Conservation (phyloP, 2,888 invertebrate species). For the Notodonta ziczac region DNA sequence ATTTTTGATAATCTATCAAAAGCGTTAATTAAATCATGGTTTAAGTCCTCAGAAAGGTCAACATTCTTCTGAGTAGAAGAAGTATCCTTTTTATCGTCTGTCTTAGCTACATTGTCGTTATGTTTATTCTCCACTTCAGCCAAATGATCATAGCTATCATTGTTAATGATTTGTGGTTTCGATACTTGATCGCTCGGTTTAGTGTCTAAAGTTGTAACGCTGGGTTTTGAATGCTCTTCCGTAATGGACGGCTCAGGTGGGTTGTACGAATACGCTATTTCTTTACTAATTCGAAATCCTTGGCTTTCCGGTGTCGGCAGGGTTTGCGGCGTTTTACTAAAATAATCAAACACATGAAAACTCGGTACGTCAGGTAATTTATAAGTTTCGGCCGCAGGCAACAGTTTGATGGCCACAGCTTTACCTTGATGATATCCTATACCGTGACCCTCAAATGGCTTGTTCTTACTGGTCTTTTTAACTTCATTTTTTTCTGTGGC, state of each 20-base stretch:
- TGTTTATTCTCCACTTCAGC: conserved; percentile 8
- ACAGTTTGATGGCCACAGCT: conserved; percentile 74
- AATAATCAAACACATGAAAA: conserved; percentile 73
- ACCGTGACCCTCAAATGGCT: conserved; percentile 76
- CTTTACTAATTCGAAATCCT: conserved; percentile 59
- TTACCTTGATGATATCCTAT: conserved; percentile 81
- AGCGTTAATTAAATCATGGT: conserved; percentile 44
- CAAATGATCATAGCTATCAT: conserved; percentile 1
- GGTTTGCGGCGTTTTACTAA: conserved; percentile 74
- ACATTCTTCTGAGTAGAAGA: not conserved
- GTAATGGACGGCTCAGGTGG: conserved; percentile 25
- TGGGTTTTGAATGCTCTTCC: conserved; percentile 25
- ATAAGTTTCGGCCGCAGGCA: conserved; percentile 65
- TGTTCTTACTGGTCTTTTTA: conserved; percentile 57
- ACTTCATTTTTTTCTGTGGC: conserved; percentile 35
- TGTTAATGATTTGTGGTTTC: not conserved
- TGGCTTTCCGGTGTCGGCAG: conserved; percentile 61
- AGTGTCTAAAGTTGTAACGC: conserved; percentile 4
- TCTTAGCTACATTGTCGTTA: not conserved
- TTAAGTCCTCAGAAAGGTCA: conserved; percentile 4
- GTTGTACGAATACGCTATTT: conserved; percentile 49
- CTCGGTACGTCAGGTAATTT: conserved; percentile 60
- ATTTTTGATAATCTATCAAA: conserved; percentile 56
- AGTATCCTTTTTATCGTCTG: not conserved
- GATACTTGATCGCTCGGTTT: conserved; percentile 11